Conservation (phyloP, 2,113 vertebrate species). For the Leucopsar rothschildi region DNA sequence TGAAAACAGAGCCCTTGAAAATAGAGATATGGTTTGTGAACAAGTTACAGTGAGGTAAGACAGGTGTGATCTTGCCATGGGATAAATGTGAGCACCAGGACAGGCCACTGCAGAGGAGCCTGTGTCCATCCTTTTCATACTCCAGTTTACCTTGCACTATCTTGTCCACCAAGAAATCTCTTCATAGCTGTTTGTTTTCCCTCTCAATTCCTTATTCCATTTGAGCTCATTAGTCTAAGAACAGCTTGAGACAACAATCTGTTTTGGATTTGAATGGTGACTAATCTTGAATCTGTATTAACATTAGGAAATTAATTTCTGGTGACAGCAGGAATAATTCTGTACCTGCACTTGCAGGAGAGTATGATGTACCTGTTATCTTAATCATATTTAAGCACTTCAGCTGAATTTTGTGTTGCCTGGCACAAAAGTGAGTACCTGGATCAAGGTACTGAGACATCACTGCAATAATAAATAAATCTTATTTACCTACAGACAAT, state of each 20-base stretch:
- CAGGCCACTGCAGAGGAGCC: neutral
- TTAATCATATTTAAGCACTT: neutral
- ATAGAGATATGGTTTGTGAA: rapidly evolving
- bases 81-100: neutral
- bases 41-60: neutral
- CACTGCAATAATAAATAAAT: neutral
- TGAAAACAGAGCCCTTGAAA: neutral
- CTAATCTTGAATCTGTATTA: neutral
- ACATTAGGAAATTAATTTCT: neutral
- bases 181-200: neutral
- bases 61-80: neutral
- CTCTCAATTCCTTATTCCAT: neutral
- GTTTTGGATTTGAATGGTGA: neutral
- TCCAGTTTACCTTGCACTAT: neutral
- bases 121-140: neutral
- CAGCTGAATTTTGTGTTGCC: neutral
- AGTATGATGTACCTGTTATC: neutral
- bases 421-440: neutral
- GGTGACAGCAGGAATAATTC: neutral
- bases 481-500: neutral
- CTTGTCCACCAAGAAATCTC: neutral
- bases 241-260: neutral
- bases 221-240: neutral
- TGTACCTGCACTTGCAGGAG: neutral
- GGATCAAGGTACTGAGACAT: neutral